These are phyloP conservation scores for Drosophila austrosaltans DNA, from an alignment of 2,888 invertebrate species.

Conservation along the genomic window DNA sequence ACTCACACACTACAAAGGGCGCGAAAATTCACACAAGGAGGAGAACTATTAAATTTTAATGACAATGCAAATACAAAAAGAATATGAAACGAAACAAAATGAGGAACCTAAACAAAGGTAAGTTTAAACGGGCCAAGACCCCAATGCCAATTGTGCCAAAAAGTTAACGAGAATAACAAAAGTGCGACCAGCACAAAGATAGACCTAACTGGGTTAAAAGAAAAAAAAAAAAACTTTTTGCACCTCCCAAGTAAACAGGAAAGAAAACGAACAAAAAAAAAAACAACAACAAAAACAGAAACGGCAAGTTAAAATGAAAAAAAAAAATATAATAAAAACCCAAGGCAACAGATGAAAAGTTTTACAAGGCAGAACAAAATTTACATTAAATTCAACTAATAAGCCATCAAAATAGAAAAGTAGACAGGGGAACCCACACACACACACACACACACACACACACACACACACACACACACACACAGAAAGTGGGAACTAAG, in stretches of 20 bases:
- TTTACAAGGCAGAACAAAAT: constrained; percentile 57
- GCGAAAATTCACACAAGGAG: constrained; percentile 34
- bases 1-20: constrained; percentile 33
- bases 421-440: too few species aligned
- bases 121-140: constrained; percentile 50
- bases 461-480: background rate
- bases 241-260: constrained; percentile 52
- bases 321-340: constrained; percentile 32
- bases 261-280: constrained; percentile 23
- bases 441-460: background rate
- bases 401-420: constrained; percentile 56
- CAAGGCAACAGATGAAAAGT: constrained; percentile 40
- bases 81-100: constrained; percentile 8
- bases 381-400: constrained; percentile 68
- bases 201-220: constrained; percentile 65
- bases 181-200: constrained; percentile 22
- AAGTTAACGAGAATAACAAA: constrained; percentile 37
- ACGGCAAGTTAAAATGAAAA: constrained; percentile 41
- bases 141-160: constrained; percentile 61
- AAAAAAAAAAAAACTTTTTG: constrained; percentile 43
- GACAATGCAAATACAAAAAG: constrained; percentile 61
- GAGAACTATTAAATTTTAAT: constrained; percentile 69
- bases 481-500: background rate
- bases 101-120: constrained; percentile 63
- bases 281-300: constrained; percentile 5